Conservation (phyloP, 35 echinoderm and acorn worm species). For the Ophiothrix spiculata region DNA sequence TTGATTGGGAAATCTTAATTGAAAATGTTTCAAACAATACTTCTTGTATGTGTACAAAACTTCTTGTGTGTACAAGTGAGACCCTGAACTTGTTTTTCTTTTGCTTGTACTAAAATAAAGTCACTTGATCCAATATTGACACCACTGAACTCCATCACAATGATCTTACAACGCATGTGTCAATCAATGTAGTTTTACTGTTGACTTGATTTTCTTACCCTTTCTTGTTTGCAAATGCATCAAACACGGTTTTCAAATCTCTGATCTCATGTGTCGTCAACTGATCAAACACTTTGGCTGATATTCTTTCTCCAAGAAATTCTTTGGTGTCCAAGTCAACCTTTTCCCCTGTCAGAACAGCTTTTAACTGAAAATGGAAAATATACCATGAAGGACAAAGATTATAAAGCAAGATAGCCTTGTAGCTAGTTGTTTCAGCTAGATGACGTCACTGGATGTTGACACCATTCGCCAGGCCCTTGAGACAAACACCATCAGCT, state of each 20-base stretch:
- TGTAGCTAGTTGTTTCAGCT: neutral
- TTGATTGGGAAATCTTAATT: too few relatives aligned
- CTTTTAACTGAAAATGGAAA: conserved; percentile 65
- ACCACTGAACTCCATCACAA: too few relatives aligned
- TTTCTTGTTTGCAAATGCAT: conserved; percentile 88
- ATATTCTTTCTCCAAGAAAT: conserved; percentile 86
- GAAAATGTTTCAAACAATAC: too few relatives aligned
- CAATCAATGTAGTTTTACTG: too few relatives aligned
- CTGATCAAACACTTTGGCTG: conserved; percentile 73
- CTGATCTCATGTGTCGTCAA: conserved; percentile 95
- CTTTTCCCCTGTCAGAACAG: conserved; percentile 69
- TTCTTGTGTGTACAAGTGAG: too few relatives aligned
- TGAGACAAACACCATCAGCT: neutral
- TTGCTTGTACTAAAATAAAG: too few relatives aligned
- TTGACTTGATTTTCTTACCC: conserved; percentile 83
- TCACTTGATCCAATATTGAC: too few relatives aligned
- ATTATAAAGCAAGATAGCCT: neutral
- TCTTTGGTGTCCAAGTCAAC: conserved; percentile 86
- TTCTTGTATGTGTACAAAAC: too few relatives aligned
- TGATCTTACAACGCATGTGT: too few relatives aligned
- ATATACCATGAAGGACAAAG: neutral
- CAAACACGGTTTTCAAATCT: conserved; percentile 96
- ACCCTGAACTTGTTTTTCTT: too few relatives aligned
- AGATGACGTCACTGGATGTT: neutral
- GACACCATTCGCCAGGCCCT: neutral